A percentile compares a stretch with the other conserved stretches of the same genome.
phyloP scores from a whole-genome alignment of 2,888 invertebrate species.

The Acanthacorydalis orientalis region DNA sequence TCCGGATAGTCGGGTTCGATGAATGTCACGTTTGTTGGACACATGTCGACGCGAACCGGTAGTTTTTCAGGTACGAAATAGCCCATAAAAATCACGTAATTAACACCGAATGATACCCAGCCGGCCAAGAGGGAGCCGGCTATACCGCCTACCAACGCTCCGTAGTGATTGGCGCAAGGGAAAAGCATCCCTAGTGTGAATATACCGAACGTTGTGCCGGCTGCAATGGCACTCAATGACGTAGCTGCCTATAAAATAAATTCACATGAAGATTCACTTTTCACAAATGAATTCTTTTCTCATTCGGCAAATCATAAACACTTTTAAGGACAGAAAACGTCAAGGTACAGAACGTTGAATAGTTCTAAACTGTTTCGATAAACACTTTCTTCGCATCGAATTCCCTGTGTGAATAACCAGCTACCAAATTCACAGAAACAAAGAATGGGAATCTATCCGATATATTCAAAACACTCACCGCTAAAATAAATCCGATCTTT shows the following conservation, averaged over 20 bases:
- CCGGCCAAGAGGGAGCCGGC: constrained; percentile 43
- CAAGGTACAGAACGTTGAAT: too few relatives aligned
- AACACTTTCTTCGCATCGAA: too few relatives aligned
- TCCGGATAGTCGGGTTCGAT: constrained; percentile 8
- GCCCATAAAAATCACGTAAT: constrained; percentile 43
- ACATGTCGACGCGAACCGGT: constrained; percentile 30
- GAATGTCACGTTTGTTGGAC: constrained; percentile 16
- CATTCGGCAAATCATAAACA: too few relatives aligned
- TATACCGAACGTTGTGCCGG: constrained; percentile 67
- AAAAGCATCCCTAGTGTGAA: constrained; percentile 70
- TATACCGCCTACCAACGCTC: constrained; percentile 41
- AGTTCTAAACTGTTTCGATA: too few relatives aligned
- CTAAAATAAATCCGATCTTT: constrained; percentile 62
- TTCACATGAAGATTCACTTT: too few relatives aligned
- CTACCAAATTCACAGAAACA: too few relatives aligned
- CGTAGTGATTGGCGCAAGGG: constrained; percentile 60
- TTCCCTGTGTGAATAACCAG: too few relatives aligned
- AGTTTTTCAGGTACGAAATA: constrained; percentile 37
- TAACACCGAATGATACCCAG: constrained; percentile 48
- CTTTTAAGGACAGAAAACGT: too few relatives aligned
- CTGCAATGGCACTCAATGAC: constrained; percentile 66
- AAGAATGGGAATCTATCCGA: too few relatives aligned
- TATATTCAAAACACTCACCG: constrained; percentile 31
- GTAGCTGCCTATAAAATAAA: constrained; percentile 36
- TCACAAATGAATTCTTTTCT: too few relatives aligned